These are phyloP conservation scores for Pituophis catenifer DNA, from an alignment of 2,113 vertebrate species.

Conservation along the genomic window DNA sequence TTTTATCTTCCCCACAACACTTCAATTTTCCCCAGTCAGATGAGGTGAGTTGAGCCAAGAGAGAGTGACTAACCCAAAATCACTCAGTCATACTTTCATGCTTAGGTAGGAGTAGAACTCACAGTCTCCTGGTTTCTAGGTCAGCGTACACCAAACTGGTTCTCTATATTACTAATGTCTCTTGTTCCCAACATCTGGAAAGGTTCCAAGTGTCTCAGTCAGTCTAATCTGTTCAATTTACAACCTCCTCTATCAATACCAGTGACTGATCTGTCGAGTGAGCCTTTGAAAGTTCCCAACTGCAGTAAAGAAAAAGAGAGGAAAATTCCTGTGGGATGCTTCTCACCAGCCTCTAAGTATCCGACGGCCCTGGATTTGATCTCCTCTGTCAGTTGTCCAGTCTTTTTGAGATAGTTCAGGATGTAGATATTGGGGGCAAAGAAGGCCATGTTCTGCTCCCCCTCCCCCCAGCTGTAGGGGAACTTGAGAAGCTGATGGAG, in stretches of 20 bases:
- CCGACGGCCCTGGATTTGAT: conserved; percentile 68
- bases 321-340: not conserved
- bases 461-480: conserved; percentile 88
- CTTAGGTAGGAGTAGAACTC: not conserved
- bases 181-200: not conserved
- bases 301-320: not conserved
- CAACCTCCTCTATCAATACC: not conserved
- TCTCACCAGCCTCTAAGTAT: conserved; percentile 65
- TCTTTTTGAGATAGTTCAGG: conserved; percentile 80
- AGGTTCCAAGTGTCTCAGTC: not conserved
- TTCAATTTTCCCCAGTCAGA: not conserved
- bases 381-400: conserved; percentile 76
- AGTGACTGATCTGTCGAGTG: not conserved
- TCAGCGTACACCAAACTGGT: not conserved
- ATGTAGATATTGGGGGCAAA: conserved; percentile 88
- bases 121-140: not conserved
- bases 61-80: not conserved
- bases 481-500: conserved; percentile 79
- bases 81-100: not conserved
- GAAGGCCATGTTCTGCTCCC: conserved; percentile 87
- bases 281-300: not conserved
- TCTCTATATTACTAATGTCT: not conserved
- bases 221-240: not conserved
- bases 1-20: not conserved
- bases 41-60: not conserved